Base-by-base conservation (phyloP, 2,113 vertebrate genomes). In the Uropsilus gracilis region DNA sequence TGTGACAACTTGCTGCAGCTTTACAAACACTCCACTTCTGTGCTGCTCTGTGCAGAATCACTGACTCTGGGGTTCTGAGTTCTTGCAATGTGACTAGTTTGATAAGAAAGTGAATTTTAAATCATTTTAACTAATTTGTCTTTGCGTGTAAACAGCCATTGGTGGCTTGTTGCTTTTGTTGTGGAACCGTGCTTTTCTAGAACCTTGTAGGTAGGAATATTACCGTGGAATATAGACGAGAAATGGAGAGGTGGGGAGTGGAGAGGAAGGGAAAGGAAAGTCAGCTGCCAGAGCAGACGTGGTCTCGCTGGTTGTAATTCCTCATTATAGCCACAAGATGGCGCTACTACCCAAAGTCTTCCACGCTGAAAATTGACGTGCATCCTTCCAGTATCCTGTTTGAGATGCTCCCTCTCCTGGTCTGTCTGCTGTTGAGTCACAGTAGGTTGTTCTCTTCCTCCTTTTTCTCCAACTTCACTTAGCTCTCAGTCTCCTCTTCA, bases 271-370 rank as follows among this genome's bases (percentile, higher is more conserved):
- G 7, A 50, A 50, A 50, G 48, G 48, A 14, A 50, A 50, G n/a
- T n/a, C n/a, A n/a, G n/a, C n/a, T n/a, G n/a, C n/a, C n/a, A n/a
- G n/a, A n/a, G n/a, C n/a, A n/a, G 61, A 63, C 17, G 22, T 4
- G 2, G 24, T 20, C 39, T 46, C 30, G 3, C 50, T 82, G 22
- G 10, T n/a, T 94, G 95, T 86, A 89, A 91, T 93, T 89, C 30
- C n/a, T 3, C 1, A 0, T 16, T 0, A 1, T 0, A 26, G 17
- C 69, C 97, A 97, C 94, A 81, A 76, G 96, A 94, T 96, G 94
- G 44, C 78, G 94, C 59, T 28, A 95, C 96, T 97, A 63, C n/a
- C 50, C 86, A 97, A 76, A 61, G 61, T 84, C 71, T 96, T 72
- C 17, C 17, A 57, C 32, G 50, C 59, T 39, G 63, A 76, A 94